phyloP scores from a whole-genome alignment of 2,888 invertebrate genomes.

The Nemurella pictetii region DNA sequence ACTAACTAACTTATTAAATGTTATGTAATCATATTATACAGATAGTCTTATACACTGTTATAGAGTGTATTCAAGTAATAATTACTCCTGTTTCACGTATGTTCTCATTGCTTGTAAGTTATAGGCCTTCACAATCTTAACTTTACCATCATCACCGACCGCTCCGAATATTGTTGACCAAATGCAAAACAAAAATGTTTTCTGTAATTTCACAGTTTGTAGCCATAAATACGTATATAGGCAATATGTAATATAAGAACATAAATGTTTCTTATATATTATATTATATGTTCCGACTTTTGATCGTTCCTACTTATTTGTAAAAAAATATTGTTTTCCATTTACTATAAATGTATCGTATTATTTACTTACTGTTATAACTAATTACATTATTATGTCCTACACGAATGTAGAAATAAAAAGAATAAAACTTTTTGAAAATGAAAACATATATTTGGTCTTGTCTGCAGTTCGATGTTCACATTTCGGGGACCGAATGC shows the following conservation, averaged over 20 bases:
- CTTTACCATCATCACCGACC: background rate
- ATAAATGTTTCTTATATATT: constrained; percentile 7
- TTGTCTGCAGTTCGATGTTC: background rate
- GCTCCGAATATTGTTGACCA: background rate
- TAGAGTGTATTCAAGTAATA: background rate
- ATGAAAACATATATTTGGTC: background rate
- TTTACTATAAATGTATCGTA: background rate
- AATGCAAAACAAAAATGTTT: background rate
- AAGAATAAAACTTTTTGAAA: background rate
- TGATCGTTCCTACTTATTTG: constrained; percentile 22
- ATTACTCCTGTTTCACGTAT: background rate
- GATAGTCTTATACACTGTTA: background rate
- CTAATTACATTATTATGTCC: constrained; percentile 2
- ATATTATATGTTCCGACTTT: background rate
- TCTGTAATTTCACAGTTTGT: background rate
- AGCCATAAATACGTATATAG: background rate
- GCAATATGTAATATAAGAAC: background rate
- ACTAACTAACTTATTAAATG: background rate
- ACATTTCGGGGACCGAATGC: no score
- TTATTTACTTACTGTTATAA: constrained; percentile 31
- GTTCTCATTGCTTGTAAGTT: background rate
- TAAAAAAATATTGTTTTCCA: constrained; percentile 5
- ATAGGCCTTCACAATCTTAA: background rate
- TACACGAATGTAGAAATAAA: background rate
- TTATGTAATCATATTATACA: background rate